A percentile compares a stretch with the other conserved stretches of the same genome.
These are phyloP conservation scores for Cavia porcellus DNA, from an alignment of 2,113 vertebrate species.

Conservation along the genomic window DNA sequence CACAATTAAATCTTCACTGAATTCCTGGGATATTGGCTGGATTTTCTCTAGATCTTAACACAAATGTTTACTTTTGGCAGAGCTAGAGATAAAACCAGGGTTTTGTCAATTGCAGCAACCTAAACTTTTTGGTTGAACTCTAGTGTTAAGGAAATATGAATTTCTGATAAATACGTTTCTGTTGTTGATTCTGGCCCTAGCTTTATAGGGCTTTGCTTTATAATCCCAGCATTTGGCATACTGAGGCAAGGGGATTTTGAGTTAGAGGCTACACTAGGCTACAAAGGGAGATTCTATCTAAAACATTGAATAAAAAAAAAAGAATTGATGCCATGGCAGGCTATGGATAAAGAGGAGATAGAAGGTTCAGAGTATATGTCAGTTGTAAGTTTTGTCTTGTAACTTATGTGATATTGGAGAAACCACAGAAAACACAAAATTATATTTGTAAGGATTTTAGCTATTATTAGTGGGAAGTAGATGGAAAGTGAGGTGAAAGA, in stretches of 20 bases:
- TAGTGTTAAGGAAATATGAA: slow-evolving; percentile 10
- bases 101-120: neutral
- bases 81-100: neutral
- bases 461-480: slow-evolving; percentile 33
- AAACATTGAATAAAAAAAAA: neutral
- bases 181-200: neutral
- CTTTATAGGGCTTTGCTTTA: neutral
- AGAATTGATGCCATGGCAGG: neutral
- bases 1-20: slow-evolving; percentile 23
- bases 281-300: neutral
- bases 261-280: neutral
- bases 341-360: slow-evolving; percentile 27
- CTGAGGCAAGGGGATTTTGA: neutral
- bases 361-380: slow-evolving; percentile 2
- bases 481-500: neutral
- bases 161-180: slow-evolving; percentile 17
- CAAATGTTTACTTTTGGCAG: neutral
- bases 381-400: neutral
- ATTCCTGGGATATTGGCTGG: neutral
- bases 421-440: neutral
- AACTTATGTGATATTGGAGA: slow-evolving; percentile 12
- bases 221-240: neutral
- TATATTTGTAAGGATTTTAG: slow-evolving; percentile 6
- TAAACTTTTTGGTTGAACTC: neutral
- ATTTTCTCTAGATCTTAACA: neutral